Conservation (phyloP, 2,888 invertebrate genomes). For the Ectropis crepuscularia region DNA sequence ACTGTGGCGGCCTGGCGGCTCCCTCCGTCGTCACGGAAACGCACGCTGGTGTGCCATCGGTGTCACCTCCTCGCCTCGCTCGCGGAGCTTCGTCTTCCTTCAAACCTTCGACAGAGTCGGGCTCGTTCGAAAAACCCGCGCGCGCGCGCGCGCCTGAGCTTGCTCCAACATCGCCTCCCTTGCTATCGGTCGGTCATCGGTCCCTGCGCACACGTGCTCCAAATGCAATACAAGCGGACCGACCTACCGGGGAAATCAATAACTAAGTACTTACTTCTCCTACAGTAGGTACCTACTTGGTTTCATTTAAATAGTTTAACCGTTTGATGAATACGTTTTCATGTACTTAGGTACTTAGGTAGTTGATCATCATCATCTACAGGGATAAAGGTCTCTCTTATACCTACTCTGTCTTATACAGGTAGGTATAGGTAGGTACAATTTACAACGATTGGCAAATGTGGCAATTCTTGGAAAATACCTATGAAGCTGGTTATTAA, state of each 20-base stretch:
- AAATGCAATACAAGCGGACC: slow-evolving; percentile 6
- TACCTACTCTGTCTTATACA: too few relatives aligned
- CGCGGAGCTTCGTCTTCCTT: background rate
- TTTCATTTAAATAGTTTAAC: background rate
- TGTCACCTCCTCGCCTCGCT: background rate
- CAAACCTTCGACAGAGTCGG: background rate
- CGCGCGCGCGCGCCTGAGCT: slow-evolving; percentile 3
- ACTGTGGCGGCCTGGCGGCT: slow-evolving; percentile 22
- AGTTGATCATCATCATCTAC: too few relatives aligned
- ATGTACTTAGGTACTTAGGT: too few relatives aligned
- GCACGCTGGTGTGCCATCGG: slow-evolving; percentile 21
- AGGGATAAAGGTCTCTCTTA: too few relatives aligned
- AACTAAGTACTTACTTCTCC: background rate
- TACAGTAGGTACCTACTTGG: background rate
- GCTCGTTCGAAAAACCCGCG: background rate
- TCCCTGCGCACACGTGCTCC: slow-evolving; percentile 22
- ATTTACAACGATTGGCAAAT: too few relatives aligned
- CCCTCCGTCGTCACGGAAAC: slow-evolving; percentile 49
- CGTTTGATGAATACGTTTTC: too few relatives aligned
- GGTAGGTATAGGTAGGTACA: too few relatives aligned
- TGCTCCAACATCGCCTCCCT: slow-evolving; percentile 3
- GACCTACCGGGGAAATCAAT: background rate
- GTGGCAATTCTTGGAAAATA: too few relatives aligned
- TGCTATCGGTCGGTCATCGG: slow-evolving; percentile 14
- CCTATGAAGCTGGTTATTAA: too few relatives aligned